A percentile compares a stretch with the other conserved stretches of the same genome.
Evolutionary conservation across 2,113 vertebrate genomes (phyloP).

Genomic region (Pithys albifrons): DNA sequence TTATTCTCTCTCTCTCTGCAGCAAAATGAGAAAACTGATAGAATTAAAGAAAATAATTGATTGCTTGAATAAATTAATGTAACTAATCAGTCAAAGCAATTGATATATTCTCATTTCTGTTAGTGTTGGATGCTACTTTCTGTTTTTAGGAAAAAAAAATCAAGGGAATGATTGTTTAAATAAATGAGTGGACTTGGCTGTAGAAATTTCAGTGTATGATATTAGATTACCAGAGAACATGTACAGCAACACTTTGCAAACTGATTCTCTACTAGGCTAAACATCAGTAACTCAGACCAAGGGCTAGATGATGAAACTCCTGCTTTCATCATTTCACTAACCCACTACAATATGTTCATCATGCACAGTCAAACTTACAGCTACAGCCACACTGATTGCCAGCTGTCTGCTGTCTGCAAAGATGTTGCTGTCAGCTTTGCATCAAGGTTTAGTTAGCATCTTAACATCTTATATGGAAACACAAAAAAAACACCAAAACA

Average conservation of each 20-base stretch:
- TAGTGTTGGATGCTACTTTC: neutral
- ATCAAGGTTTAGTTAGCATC: neutral
- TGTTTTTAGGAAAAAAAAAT: neutral
- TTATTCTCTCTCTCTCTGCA: neutral
- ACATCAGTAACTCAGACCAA: neutral
- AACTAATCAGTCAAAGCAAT: neutral
- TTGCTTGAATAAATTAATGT: neutral
- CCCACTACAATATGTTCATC: neutral
- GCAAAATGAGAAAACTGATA: neutral
- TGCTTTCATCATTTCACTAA: neutral
- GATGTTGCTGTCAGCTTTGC: neutral
- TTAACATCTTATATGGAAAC: neutral
- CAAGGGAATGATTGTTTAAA: neutral
- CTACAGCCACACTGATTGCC: neutral
- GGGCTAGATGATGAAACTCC: neutral
- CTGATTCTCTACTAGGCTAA: neutral
- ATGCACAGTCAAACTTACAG: neutral
- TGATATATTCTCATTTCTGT: neutral
- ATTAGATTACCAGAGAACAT: neutral
- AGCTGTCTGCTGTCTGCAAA: neutral
- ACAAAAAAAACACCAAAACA: neutral
- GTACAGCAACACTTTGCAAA: neutral
- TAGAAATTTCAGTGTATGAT: neutral
- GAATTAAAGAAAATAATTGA: neutral
- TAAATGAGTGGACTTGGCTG: neutral